phyloP scores from a whole-genome alignment of 2,797 vertebrate genomes.

The Peromyscus eremicus region DNA sequence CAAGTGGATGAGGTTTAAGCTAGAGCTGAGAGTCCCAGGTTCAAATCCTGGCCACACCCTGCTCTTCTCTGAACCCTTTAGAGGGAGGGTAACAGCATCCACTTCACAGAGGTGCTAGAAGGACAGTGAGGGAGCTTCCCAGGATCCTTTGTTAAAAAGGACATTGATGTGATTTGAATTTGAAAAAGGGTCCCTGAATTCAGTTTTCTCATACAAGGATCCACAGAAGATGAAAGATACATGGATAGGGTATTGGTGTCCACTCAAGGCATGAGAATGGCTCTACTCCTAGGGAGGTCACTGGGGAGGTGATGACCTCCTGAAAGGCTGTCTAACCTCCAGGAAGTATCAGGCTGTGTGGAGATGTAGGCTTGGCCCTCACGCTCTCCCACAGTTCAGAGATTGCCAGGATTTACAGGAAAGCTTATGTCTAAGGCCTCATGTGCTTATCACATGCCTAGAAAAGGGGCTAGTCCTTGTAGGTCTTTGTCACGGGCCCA shows the following conservation, averaged over 20 bases:
- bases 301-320: too few relatives aligned
- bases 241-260: background rate
- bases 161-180: background rate
- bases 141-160: background rate
- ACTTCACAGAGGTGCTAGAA: background rate
- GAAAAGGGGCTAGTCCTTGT: background rate
- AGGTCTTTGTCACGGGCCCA: background rate
- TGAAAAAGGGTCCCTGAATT: background rate
- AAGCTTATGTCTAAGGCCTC: background rate
- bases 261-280: background rate
- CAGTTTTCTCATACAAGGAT: background rate
- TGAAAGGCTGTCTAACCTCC: background rate
- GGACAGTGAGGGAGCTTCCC: background rate
- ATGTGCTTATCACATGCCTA: background rate
- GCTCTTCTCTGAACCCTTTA: background rate
- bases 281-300: too few relatives aligned
- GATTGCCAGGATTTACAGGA: background rate
- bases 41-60: background rate
- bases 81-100: background rate
- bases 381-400: background rate
- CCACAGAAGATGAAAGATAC: background rate
- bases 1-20: background rate
- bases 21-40: background rate
- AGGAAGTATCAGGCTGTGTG: background rate
- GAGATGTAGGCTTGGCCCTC: background rate